Evolutionary conservation across 2,113 vertebrate species (phyloP), one percentile per base, ranked within the genome.

Genomic region (Mastomys natalensis): DNA sequence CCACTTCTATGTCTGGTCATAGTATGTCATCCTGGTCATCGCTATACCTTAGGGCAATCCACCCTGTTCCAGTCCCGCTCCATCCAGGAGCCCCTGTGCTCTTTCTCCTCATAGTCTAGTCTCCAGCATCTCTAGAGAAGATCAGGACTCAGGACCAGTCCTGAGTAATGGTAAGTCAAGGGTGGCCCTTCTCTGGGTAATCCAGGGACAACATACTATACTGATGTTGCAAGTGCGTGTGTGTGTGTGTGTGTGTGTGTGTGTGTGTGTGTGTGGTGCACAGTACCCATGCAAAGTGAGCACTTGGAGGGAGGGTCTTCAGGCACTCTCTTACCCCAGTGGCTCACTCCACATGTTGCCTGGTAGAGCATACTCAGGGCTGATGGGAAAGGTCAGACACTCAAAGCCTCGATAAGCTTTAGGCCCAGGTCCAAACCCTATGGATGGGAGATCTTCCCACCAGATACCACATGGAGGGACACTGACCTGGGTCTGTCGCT

Each of bases 341-440:
- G 37, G 51, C 92, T 62, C 10, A 1, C 13, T 37, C 12, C 45
- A 17, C 40, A 5, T 70, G 13, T 16, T 89, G 12, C 16, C 37
- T 0, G 0, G 29, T 21, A 3, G 8, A n/a, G 55, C 11, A 5
- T 17, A 31, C 31, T 34, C 74, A 64, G 66, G 68, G 31, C 45
- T 66, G 22, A 55, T 7, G 45, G 62, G 43, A 66, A 72, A 45
- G 45, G 37, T 84, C 17, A 58, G 90, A 62, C 26, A 31, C 55
- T 60, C 62, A 10, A 22, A 84, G 73, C 3, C 22, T 45, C 5
- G 0, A 31, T 45, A 53, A 74, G 82, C 82, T 60, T 26, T 68
- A 34, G 64, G 29, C 22, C 17, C 15, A 22, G 51, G 62, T 37
- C 53, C 76, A 64, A 34, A 15, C 12, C 88, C 66, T 2, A 1